Evolutionary conservation across 2,888 invertebrate species (phyloP).

Genomic region (Pristionchus exspectatus): DNA sequence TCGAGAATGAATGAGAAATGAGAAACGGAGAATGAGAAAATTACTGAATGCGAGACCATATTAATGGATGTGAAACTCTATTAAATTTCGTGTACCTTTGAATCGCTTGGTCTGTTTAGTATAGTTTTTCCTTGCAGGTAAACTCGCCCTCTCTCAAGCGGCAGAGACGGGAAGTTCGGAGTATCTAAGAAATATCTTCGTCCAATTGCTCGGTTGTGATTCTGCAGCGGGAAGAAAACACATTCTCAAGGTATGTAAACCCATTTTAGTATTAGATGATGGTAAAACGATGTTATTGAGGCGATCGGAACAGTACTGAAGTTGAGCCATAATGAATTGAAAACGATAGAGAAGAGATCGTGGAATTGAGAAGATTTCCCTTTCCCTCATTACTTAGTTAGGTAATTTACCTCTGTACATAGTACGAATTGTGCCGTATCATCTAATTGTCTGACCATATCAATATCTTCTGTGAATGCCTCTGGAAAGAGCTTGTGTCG

Average conservation of each 20-base stretch:
- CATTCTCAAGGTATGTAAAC: constrained; percentile 86
- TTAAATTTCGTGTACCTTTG: neutral
- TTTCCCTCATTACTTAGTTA: neutral
- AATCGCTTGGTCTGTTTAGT: constrained; percentile 61
- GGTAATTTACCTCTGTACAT: constrained; percentile 22
- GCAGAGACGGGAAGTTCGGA: constrained; percentile 86
- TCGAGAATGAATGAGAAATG: no score
- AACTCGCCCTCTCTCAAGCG: constrained; percentile 58
- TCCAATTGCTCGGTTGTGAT: constrained; percentile 87
- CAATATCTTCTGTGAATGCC: constrained; percentile 1
- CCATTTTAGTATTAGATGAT: neutral
- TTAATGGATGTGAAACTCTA: neutral
- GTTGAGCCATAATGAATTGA: constrained; percentile 87
- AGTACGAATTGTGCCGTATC: constrained; percentile 24
- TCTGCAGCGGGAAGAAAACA: constrained; percentile 86
- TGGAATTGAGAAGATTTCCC: constrained; percentile 24
- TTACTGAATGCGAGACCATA: no score
- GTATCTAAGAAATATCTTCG: constrained; percentile 92
- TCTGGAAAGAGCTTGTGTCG: constrained; percentile 30
- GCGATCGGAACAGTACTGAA: constrained; percentile 88
- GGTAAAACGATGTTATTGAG: neutral
- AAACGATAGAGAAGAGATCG: constrained; percentile 71
- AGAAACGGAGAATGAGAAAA: no score
- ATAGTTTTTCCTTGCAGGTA: constrained; percentile 67
- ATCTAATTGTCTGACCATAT: neutral